phyloP scores from a whole-genome alignment of 2,797 vertebrate genomes.

The Mionectes olivaceus region DNA sequence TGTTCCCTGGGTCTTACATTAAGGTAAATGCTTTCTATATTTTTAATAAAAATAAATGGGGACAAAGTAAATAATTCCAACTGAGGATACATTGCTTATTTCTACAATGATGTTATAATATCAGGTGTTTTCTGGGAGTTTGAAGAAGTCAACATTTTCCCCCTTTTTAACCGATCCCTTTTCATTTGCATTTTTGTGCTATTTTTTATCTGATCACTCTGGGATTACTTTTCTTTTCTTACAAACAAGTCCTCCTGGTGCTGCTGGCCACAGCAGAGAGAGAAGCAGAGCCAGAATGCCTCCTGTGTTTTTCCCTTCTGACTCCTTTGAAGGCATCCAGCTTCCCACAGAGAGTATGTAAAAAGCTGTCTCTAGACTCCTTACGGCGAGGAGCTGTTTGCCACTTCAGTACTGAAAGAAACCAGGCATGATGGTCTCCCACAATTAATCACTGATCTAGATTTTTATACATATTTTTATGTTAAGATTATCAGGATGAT shows the following conservation, averaged over 20 bases:
- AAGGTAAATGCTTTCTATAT: not conserved
- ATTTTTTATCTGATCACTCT: not conserved
- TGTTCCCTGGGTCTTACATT: not conserved
- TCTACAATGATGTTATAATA: not conserved
- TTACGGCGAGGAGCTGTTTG: not conserved
- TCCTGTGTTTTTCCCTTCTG: conserved; percentile 27
- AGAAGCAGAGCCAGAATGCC: conserved; percentile 33
- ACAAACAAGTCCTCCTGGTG: not conserved
- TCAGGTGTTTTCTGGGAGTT: not conserved
- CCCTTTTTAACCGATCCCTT: not conserved
- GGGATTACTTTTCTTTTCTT: not conserved
- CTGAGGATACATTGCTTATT: not conserved
- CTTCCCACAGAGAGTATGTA: conserved; percentile 7
- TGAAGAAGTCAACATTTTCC: not conserved
- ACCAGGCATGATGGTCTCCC: not conserved
- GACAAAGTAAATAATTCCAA: not conserved
- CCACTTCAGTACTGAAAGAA: not conserved
- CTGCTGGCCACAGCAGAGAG: conserved; percentile 5
- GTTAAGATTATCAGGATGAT: not conserved
- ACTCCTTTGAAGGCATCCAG: conserved; percentile 39
- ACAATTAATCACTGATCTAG: not conserved
- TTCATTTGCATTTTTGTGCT: not conserved
- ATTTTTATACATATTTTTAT: not conserved
- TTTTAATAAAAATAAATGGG: not conserved
- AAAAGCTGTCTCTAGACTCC: not conserved